phyloP scores from a whole-genome alignment of 2,888 invertebrate species.

The Pandemis heparana region DNA sequence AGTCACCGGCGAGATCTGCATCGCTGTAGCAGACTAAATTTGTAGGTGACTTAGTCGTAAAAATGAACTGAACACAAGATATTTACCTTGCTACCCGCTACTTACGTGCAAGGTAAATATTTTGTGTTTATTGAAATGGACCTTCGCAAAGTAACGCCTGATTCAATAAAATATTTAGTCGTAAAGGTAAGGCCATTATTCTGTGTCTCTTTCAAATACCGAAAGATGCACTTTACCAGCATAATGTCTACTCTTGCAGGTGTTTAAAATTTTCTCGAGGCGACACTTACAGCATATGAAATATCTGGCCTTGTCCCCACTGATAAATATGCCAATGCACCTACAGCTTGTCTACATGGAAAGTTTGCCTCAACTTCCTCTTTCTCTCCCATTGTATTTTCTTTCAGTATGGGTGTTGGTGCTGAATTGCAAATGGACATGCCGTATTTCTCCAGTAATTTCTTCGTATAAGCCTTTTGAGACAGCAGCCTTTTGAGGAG shows the following conservation, averaged over 20 bases:
- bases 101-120: too few relatives aligned
- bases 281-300: neutral
- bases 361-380: neutral
- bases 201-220: neutral
- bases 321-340: neutral
- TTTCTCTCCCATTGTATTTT: neutral
- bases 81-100: too few relatives aligned
- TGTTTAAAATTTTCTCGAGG: too few relatives aligned
- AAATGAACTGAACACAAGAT: too few relatives aligned
- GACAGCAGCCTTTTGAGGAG: too few relatives aligned
- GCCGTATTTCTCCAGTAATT: too few relatives aligned
- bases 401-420: neutral
- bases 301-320: neutral
- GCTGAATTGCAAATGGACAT: too few relatives aligned
- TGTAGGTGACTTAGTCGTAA: neutral
- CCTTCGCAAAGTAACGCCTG: too few relatives aligned
- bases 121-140: too few relatives aligned
- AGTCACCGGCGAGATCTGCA: slow-evolving; percentile 30
- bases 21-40: slow-evolving; percentile 16
- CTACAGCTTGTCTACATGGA: neutral
- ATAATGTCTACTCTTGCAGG: too few relatives aligned
- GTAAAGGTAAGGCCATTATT: neutral
- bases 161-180: too few relatives aligned
- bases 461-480: too few relatives aligned
- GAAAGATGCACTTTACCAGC: neutral